phyloP scores from a whole-genome alignment of 2,888 invertebrate species.

The Acrobasis repandana region DNA sequence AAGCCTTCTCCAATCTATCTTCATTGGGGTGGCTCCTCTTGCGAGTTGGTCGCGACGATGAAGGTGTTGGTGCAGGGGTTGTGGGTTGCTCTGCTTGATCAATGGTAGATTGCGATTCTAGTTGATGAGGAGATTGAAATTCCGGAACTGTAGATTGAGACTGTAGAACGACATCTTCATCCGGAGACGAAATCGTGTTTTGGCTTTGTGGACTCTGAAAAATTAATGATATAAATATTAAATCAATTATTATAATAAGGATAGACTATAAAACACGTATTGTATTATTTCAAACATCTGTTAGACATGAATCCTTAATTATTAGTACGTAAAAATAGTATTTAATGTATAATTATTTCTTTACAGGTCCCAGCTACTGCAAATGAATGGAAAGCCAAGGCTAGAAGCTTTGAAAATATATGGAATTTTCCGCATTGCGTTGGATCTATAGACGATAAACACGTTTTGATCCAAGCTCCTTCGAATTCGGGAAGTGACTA shows the following conservation, averaged over 20 bases:
- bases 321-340: conserved; percentile 25
- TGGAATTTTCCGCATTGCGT: conserved; percentile 32
- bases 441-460: conserved; percentile 24
- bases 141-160: conserved; percentile 30
- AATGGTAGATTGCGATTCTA: conserved; percentile 29
- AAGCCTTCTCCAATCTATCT: conserved; percentile 29
- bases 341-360: conserved; percentile 29
- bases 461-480: conserved; percentile 23
- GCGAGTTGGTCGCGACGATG: conserved; percentile 31
- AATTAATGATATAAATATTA: conserved; percentile 28
- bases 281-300: conserved; percentile 31
- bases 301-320: conserved; percentile 28
- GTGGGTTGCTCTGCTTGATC: conserved; percentile 27
- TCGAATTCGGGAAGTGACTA: conserved; percentile 24
- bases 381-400: conserved; percentile 30
- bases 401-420: conserved; percentile 25
- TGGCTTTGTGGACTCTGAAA: conserved; percentile 31
- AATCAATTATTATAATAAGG: conserved; percentile 19
- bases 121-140: conserved; percentile 29
- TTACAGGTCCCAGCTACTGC: conserved; percentile 30
- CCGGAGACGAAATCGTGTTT: conserved; percentile 29
- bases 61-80: conserved; percentile 19
- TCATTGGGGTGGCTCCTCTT: conserved; percentile 28
- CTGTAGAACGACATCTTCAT: conserved; percentile 29
- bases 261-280: neutral